Evolutionary conservation across 2,113 vertebrate species (phyloP).

Genomic region (Nanorana parkeri): DNA sequence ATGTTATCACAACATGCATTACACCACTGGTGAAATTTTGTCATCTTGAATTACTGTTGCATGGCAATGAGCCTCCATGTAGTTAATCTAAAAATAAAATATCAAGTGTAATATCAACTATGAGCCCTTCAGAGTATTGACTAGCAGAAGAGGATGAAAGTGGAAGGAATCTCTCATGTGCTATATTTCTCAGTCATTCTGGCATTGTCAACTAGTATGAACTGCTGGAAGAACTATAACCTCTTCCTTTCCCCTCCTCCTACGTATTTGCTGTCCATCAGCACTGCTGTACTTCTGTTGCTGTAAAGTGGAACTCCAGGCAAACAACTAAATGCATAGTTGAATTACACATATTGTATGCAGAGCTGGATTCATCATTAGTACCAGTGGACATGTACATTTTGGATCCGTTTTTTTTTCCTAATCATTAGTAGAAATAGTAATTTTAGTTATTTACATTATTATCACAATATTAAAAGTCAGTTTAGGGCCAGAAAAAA

Average conservation of each 20-base stretch:
- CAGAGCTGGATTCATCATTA: no score
- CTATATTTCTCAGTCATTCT: background rate
- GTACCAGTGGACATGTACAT: no score
- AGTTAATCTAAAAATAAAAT: background rate
- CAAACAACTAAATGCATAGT: no score
- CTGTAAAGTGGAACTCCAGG: no score
- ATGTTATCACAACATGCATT: no score
- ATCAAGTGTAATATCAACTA: background rate
- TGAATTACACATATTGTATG: no score
- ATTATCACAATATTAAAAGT: no score
- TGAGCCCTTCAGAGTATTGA: background rate
- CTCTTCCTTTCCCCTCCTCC: background rate
- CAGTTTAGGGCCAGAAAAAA: no score
- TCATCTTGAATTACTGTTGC: background rate
- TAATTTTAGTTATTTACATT: no score
- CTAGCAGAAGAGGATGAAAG: background rate
- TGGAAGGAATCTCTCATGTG: slow-evolving; percentile 1
- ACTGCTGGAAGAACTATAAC: background rate
- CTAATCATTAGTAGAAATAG: no score
- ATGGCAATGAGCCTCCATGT: background rate
- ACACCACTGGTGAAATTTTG: background rate
- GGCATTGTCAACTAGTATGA: background rate
- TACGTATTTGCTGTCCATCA: background rate
- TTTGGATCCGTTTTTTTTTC: no score
- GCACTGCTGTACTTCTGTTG: background rate